Evolutionary conservation across 2,113 vertebrate species (phyloP), one percentile per base, ranked within the genome.

Genomic region (Cyprinus carpio): DNA sequence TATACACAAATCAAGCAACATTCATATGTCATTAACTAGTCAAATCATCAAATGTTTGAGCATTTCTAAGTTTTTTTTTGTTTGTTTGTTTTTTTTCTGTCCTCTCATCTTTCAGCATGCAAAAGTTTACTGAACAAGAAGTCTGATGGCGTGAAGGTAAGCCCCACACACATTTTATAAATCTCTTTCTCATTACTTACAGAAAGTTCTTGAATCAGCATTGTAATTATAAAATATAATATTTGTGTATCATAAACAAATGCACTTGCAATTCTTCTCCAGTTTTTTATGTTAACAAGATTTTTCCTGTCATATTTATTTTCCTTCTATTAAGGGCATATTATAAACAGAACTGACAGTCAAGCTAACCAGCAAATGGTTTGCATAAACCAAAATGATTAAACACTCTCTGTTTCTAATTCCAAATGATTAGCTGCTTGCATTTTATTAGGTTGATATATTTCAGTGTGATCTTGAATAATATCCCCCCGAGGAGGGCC

Each of bases 101-200:
- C 88, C 81, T 90, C 93, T 94, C 87, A 92, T 94, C 92, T 95
- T 96, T 90, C 95, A 99, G 98, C 98, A 85, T 97, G 97, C 94
- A 99, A 99, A 96, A 98, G 96, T 89, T 94, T 99, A 89, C 90
- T 99, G 92, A 99, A 99, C 95, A 99, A 99, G 95, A 99, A 99
- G 90, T 96, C 98, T 3, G 98, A 99, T 20, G 98, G 98, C 9
- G 98, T 99, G 87, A 99, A 99, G 97, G 98, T 99, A 96, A 93
- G 92, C 72, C 60, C 69, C n/a, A 58, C 72, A 18, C 79, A 74
- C 78, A 82, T 75, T 23, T 18, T 77, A 16, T 72, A 3, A 37
- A 43, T 67, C 31, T 16, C 51, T 75, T 10, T 49, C n/a, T 81
- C 15, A 65, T 23, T 83, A 18, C 37, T 51, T 75, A 13, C 20